These are phyloP conservation scores for Cerceris ruficornis DNA, from an alignment of 2,888 invertebrate species.

Conservation along the genomic window DNA sequence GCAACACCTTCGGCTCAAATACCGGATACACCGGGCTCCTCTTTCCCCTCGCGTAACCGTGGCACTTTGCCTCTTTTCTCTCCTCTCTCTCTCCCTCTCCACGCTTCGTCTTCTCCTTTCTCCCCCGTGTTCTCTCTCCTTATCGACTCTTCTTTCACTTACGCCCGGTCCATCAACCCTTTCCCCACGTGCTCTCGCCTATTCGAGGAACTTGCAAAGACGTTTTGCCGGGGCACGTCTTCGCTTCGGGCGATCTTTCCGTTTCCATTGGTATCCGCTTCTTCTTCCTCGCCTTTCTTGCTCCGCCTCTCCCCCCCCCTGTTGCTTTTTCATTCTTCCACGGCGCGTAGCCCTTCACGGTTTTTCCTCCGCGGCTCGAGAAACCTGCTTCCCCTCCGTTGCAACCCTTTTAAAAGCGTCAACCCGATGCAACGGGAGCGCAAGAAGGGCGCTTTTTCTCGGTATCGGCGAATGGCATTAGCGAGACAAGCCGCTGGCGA, in stretches of 20 bases:
- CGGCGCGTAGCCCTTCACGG: conserved; percentile 29
- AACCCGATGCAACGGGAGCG: conserved; percentile 31
- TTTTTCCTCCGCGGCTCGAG: conserved; percentile 40
- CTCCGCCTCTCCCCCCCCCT: conserved; percentile 18
- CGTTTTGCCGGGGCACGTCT: conserved; percentile 15
- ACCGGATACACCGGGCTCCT: conserved; percentile 78
- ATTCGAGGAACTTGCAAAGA: conserved; percentile 28
- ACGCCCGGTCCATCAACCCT: conserved; percentile 24
- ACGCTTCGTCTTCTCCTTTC: not conserved
- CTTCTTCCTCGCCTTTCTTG: conserved; percentile 1
- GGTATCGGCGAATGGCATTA: conserved; percentile 57
- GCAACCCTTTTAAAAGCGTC: conserved; percentile 34
- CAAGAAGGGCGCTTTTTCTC: conserved; percentile 39
- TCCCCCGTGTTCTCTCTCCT: not conserved
- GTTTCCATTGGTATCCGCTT: conserved; percentile 27
- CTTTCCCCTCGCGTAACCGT: conserved; percentile 51
- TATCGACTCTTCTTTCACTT: conserved; percentile 29
- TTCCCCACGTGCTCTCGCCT: conserved; percentile 30
- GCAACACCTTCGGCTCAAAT: conserved; percentile 81
- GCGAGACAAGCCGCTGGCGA: conserved; percentile 46
- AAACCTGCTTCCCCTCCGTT: conserved; percentile 24
- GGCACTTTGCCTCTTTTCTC: conserved; percentile 18
- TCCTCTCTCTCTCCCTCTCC: conserved; percentile 11
- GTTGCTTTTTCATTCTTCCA: conserved; percentile 31
- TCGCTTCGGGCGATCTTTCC: conserved; percentile 30